A percentile compares a stretch with the other conserved stretches of the same genome.
Conservation (phyloP, 35 echinoderm and acorn worm species). For the Ptychodera flava region DNA sequence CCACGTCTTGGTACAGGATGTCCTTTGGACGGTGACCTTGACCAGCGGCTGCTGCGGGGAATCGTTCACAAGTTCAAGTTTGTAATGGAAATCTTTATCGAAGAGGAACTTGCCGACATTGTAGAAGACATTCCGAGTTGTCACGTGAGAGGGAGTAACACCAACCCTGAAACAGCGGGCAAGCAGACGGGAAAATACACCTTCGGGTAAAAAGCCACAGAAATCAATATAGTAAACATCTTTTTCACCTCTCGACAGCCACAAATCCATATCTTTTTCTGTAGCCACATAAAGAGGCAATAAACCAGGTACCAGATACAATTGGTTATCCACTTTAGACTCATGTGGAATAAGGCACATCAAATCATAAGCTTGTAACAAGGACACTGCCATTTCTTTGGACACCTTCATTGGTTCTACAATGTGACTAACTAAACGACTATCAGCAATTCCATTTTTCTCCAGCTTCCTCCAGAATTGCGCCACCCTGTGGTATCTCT, state of each 20-base stretch:
- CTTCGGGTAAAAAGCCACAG: not conserved
- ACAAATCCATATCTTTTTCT: not conserved
- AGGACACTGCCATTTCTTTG: not conserved
- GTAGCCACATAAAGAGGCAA: not conserved
- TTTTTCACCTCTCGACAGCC: not conserved
- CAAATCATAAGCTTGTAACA: not conserved
- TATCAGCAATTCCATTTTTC: conserved; percentile 17
- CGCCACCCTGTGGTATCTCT: not conserved
- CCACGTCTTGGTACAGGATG: not conserved
- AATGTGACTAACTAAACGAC: conserved; percentile 20
- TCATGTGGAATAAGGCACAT: not conserved
- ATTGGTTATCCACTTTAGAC: not conserved
- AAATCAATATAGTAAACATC: conserved; percentile 35
- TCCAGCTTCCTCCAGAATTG: conserved; percentile 13
- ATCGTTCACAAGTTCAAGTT: not conserved
- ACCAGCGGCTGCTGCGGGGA: not conserved
- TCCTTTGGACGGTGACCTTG: not conserved
- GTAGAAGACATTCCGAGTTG: not conserved
- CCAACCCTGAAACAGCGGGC: not conserved
- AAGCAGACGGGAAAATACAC: conserved; percentile 19
- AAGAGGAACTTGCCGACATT: not conserved
- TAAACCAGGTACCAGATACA: not conserved
- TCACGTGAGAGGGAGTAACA: not conserved
- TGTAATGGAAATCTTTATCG: not conserved
- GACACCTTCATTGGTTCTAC: not conserved